Conservation (phyloP, 1,140 invertebrate genomes). For the Conus ventricosus region DNA sequence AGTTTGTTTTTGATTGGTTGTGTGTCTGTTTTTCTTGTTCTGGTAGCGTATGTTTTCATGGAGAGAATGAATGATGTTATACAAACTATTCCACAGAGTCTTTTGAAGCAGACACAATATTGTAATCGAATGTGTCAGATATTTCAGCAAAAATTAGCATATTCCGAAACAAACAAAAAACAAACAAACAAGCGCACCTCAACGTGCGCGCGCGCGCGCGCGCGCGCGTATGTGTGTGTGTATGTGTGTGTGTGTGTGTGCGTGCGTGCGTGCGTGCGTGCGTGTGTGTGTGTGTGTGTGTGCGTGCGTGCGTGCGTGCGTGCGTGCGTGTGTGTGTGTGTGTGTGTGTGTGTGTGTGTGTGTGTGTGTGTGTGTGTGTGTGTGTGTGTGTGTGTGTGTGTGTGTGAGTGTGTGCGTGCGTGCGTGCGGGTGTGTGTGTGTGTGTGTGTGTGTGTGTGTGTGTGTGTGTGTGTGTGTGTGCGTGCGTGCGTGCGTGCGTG, state of each 20-base stretch:
- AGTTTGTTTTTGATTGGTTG: too few relatives aligned
- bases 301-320: not conserved
- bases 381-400: not conserved
- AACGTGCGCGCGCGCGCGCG: not conserved
- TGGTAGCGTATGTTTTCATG: too few relatives aligned
- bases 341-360: conserved; percentile 8
- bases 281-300: not conserved
- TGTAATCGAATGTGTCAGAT: too few relatives aligned
- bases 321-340: conserved; percentile 4
- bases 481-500: not conserved
- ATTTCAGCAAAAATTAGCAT: too few relatives aligned
- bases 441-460: not conserved
- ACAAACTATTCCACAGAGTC: too few relatives aligned
- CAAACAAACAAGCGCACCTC: too few relatives aligned
- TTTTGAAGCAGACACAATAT: too few relatives aligned
- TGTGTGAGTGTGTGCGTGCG: too few relatives aligned
- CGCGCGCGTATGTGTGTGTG: not conserved
- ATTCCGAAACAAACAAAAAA: too few relatives aligned
- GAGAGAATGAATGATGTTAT: too few relatives aligned
- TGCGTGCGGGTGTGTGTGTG: too few relatives aligned
- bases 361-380: not conserved
- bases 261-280: not conserved
- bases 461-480: conserved; percentile 19
- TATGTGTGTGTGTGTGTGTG: not conserved
- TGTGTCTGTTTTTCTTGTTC: too few relatives aligned